Conservation (phyloP, 2,888 invertebrate genomes). For the Oxystoma pomonae region DNA sequence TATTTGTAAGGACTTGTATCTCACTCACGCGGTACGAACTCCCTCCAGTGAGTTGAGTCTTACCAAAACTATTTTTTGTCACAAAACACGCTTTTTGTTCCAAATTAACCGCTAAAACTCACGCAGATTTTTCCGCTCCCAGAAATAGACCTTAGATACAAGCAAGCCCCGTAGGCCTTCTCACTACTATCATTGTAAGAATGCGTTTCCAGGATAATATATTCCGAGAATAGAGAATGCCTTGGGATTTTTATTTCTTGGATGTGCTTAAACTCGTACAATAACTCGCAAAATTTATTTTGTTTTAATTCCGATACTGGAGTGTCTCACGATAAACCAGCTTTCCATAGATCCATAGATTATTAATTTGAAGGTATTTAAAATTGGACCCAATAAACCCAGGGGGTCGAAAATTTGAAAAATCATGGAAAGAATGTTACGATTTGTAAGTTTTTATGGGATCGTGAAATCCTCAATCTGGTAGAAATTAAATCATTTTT, state of each 20-base stretch:
- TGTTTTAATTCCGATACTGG: constrained; percentile 8
- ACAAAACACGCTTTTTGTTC: too few relatives aligned
- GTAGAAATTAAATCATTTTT: constrained; percentile 9
- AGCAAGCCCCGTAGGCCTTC: too few relatives aligned
- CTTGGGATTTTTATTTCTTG: constrained; percentile 16
- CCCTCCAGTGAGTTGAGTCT: too few relatives aligned
- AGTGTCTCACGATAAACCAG: constrained; percentile 14
- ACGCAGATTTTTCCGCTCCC: too few relatives aligned
- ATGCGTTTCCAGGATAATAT: constrained; percentile 14
- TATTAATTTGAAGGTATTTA: constrained; percentile 16
- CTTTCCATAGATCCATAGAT: constrained; percentile 18
- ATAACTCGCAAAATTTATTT: constrained; percentile 10
- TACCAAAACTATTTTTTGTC: too few relatives aligned
- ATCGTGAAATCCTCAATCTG: constrained; percentile 2
- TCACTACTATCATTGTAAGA: constrained; percentile 17
- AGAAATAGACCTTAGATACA: too few relatives aligned
- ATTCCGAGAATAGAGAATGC: constrained; percentile 3
- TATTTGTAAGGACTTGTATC: too few relatives aligned
- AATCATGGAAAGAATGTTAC: constrained; percentile 17
- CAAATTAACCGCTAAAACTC: too few relatives aligned
- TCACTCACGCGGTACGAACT: too few relatives aligned
- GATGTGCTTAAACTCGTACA: constrained; percentile 7
- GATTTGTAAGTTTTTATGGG: constrained; percentile 7
- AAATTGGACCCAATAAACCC: constrained; percentile 15
- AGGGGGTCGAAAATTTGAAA: constrained; percentile 22